Evolutionary conservation across 1,140 invertebrate species (phyloP), one percentile per base, ranked within the genome.

Genomic region (Orchestia grillus): DNA sequence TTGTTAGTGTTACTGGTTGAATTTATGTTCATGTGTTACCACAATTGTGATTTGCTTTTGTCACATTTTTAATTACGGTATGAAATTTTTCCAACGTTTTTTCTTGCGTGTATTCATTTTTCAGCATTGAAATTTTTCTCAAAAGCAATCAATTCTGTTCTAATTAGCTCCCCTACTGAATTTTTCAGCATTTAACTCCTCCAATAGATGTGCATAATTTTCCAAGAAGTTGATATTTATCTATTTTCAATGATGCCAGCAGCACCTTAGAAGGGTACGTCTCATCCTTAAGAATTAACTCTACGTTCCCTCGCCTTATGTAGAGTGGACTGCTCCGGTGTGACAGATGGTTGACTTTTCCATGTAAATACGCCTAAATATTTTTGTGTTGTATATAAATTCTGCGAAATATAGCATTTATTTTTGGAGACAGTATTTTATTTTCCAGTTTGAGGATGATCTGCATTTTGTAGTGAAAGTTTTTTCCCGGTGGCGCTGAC

Each of bases 321-420:
- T 41, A 90, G 88, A 77, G 11, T 77, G 41, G 42, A 42, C n/a
- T 3, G 36, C 88, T 90, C 43, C n/a, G n/a, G 41, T 94, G 3
- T 94, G 16, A 40, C 92, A 94, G 92, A 47, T 45, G 92, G 43
- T 45, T 47, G 92, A 94, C 92, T 94, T 94, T 94, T 94, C 92
- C 92, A 94, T 94, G 92, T 94, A 94, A 94, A 94, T 94, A 94
- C 44, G 92, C 92, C 92, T 94, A 44, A 90, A 90, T 94, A 94
- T n/a, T 94, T 94, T 45, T 94, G 92, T 45, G 44, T 94, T 94
- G 92, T 94, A 94, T 94, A 94, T 94, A 94, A n/a, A 45, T 94
- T 94, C 44, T 94, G 92, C 92, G 44, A 94, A 94, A 94, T 94
- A 94, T 94, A 94, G 41, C 92, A 44, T 94, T 44, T 94, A 94